These are phyloP conservation scores for Enteromius viviparus DNA, from an alignment of 2,797 vertebrate genomes.

Conservation along the genomic window DNA sequence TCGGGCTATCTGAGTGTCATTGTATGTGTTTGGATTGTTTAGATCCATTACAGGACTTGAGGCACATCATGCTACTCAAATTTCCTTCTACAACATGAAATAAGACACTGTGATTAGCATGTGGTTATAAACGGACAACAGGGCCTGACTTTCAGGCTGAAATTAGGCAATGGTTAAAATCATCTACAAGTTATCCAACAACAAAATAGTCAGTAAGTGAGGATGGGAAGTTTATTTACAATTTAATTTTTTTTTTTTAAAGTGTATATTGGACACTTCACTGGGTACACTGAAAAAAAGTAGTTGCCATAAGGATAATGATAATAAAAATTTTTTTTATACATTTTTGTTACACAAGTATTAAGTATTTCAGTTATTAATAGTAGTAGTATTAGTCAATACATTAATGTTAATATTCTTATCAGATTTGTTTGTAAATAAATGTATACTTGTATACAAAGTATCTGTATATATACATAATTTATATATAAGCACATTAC, in stretches of 20 bases:
- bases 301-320: neutral
- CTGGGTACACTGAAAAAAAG: neutral
- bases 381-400: neutral
- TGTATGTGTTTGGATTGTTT: neutral
- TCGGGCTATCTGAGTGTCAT: neutral
- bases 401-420: neutral
- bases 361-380: neutral
- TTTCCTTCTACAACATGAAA: neutral
- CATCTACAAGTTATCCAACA: neutral
- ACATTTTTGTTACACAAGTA: too few species aligned
- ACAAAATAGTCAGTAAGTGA: neutral
- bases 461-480: neutral
- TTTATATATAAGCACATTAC: neutral
- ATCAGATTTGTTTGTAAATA: neutral
- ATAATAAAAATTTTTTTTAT: neutral
- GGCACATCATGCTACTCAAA: neutral
- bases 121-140: neutral
- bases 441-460: neutral
- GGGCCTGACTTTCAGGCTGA: neutral
- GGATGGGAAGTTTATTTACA: neutral
- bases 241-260: neutral
- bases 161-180: neutral
- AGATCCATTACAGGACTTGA: neutral
- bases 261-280: neutral
- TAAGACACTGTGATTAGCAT: slow-evolving; percentile 5